Evolutionary conservation across 2,888 invertebrate species (phyloP), one percentile per base, ranked within the genome.

Genomic region (Hirtodrosophila histrioides): DNA sequence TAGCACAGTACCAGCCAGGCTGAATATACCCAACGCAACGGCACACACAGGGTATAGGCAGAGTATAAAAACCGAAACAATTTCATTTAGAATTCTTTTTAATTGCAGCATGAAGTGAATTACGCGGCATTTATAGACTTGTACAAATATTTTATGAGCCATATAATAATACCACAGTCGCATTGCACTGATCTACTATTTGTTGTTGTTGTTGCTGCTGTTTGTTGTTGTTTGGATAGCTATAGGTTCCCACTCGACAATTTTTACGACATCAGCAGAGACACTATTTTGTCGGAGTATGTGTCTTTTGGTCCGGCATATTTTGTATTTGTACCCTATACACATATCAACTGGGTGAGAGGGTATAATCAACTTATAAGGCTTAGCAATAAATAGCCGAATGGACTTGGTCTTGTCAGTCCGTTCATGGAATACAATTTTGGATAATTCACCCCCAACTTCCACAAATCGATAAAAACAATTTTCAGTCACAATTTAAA

Each of bases 101-200:
- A 83, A 79, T 86, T 81, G 86, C 74, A 70, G 45, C 31, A 46
- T 53, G 65, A 79, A 76, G 66, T 71, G 84, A 69, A 86, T 86
- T 81, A 85, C 79, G 75, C 82, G 64, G 82, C 82, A 75, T 79
- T 87, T 87, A 82, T 82, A 75, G 87, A 82, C 78, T 84, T 87
- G 82, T 82, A 68, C 78, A 82, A 78, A 82, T 82, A 82, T 81
- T 82, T 82, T 84, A 82, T 75, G 81, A 78, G 87, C 87, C 87
- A 69, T 78, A 84, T 84, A 82, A 82, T 86, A 84, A 86, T 78
- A 65, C 71, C 65, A 49, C 51, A 46, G 65, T 48, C 35, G 55
- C 60, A 53, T 40, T 60, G 40, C 54, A 40, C 41, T 29, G 29
- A 56, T 43, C 56, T 67, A 41, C 56, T 54, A 39, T 39, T 50